A percentile compares a stretch with the other conserved stretches of the same genome.
These are phyloP conservation scores for Illadopsis cleaveri DNA, from an alignment of 2,113 vertebrate genomes.

Conservation along the genomic window DNA sequence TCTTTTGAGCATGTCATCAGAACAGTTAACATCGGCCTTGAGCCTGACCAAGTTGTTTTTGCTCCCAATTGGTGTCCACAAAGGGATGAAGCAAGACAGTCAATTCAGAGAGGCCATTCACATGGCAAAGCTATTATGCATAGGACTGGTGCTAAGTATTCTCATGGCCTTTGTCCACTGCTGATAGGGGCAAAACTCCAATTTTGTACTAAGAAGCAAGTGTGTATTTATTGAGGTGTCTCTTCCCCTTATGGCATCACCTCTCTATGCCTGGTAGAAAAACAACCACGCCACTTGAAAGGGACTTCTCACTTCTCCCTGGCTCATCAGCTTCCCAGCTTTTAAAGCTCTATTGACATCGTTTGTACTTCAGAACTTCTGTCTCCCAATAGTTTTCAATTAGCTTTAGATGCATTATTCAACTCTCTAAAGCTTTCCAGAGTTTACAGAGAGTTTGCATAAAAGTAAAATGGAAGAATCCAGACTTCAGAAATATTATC, in stretches of 20 bases:
- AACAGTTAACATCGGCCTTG: not conserved
- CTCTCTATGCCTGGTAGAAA: not conserved
- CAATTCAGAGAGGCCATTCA: not conserved
- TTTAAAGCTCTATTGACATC: not conserved
- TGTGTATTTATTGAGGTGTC: not conserved
- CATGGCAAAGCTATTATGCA: not conserved
- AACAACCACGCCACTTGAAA: accelerated
- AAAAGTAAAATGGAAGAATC: not conserved
- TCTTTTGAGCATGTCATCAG: not conserved
- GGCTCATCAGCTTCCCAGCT: not conserved
- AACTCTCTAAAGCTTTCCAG: not conserved
- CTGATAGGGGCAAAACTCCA: not conserved
- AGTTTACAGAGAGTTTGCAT: not conserved
- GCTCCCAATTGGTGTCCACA: not conserved
- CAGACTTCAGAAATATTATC: not conserved
- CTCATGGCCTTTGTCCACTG: not conserved
- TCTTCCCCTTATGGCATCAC: not conserved
- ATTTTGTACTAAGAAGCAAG: not conserved
- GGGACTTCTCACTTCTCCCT: not conserved
- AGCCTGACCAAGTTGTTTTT: not conserved
- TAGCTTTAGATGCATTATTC: not conserved
- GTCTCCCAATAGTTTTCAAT: not conserved
- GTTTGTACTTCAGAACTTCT: not conserved
- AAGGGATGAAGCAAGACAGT: not conserved
- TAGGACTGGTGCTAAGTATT: not conserved